Evolutionary conservation across 2,797 vertebrate genomes (phyloP).

Genomic region (Propithecus perrieri): DNA sequence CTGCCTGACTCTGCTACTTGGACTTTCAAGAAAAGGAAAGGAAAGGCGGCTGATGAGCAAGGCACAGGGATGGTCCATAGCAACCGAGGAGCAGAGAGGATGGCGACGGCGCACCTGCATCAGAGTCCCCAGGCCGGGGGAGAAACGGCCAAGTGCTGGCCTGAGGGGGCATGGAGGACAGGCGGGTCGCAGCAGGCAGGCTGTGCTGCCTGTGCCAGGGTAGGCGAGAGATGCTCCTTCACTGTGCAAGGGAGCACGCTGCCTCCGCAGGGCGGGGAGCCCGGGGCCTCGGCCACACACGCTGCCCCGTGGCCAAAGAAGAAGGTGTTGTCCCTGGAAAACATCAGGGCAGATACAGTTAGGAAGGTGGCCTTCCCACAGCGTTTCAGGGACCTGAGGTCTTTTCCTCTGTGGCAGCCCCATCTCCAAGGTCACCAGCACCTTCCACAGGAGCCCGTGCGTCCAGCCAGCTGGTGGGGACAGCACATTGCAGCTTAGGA

Average conservation of each 20-base stretch:
- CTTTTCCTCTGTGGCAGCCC: not conserved
- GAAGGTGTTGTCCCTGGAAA: not conserved
- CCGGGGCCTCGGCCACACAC: too few relatives aligned
- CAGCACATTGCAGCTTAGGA: rapidly evolving
- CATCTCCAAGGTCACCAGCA: too few relatives aligned
- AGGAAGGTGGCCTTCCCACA: not conserved
- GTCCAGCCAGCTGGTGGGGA: too few relatives aligned
- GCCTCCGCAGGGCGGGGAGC: rapidly evolving
- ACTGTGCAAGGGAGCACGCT: not conserved
- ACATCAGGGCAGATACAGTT: not conserved
- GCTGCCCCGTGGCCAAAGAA: not conserved
- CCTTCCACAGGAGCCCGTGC: too few relatives aligned
- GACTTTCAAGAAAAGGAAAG: not conserved
- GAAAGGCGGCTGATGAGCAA: not conserved
- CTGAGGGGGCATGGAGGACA: rapidly evolving
- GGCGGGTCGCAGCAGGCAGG: rapidly evolving
- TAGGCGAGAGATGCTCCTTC: too few relatives aligned
- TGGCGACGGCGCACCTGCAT: rapidly evolving
- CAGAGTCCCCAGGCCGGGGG: rapidly evolving
- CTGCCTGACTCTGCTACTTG: not conserved
- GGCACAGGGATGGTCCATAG: rapidly evolving
- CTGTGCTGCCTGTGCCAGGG: rapidly evolving
- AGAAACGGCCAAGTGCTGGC: rapidly evolving
- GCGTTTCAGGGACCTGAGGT: not conserved
- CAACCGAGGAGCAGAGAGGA: rapidly evolving